These are phyloP conservation scores for Thymallus thymallus DNA, from an alignment of 2,113 vertebrate species.

Conservation along the genomic window DNA sequence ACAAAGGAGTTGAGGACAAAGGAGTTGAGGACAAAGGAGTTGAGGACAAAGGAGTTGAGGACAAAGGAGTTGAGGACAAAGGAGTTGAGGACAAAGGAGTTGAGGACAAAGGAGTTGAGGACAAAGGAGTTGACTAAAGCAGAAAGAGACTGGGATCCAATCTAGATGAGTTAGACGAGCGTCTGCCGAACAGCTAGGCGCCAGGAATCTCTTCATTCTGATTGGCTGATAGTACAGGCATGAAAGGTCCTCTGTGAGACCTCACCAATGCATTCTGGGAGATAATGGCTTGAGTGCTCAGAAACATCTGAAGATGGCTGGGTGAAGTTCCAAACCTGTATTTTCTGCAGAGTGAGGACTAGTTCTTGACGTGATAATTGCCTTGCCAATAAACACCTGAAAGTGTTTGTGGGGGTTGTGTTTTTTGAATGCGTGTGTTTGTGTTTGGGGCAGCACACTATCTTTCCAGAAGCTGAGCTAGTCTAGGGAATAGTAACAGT, in stretches of 20 bases:
- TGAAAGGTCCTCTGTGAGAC: conserved; percentile 18
- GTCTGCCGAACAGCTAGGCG: conserved; percentile 25
- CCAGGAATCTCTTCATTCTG: conserved; percentile 37
- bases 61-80: background rate
- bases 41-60: background rate
- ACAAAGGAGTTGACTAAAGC: background rate
- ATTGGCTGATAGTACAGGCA: conserved; percentile 38
- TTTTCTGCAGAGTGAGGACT: conserved; percentile 19
- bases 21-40: conserved; percentile 5
- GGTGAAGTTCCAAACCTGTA: conserved; percentile 14
- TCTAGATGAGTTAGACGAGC: conserved; percentile 27
- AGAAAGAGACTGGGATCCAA: conserved; percentile 7
- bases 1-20: background rate
- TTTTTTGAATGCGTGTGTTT: background rate
- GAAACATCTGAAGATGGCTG: conserved; percentile 33
- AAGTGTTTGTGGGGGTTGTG: background rate
- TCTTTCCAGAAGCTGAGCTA: too few species aligned
- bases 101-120: background rate
- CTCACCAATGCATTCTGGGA: conserved; percentile 42
- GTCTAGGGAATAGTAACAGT: too few species aligned
- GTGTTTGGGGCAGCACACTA: background rate
- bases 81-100: conserved; percentile 5
- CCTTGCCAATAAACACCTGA: conserved; percentile 19
- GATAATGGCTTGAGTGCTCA: conserved; percentile 34
- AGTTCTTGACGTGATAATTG: conserved; percentile 36